phyloP scores from a whole-genome alignment of 2,888 invertebrate genomes.

The Brassicogethes aeneus region DNA sequence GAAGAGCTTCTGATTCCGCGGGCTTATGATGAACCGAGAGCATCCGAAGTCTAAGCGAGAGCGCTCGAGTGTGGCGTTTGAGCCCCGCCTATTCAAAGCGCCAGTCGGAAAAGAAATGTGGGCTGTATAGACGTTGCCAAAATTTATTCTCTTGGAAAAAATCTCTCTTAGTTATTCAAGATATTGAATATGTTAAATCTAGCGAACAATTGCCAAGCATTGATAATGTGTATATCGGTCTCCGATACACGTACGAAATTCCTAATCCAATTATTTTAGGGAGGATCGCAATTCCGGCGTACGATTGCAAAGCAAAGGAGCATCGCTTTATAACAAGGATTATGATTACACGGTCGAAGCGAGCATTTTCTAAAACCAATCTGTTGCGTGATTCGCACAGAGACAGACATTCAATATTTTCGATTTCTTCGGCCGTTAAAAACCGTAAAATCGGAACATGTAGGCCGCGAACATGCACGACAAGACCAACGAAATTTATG shows the following conservation, averaged over 20 bases:
- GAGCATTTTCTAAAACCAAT: slow-evolving; percentile 27
- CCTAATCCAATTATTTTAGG: slow-evolving; percentile 24
- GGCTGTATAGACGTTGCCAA: slow-evolving; percentile 22
- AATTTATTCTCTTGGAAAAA: slow-evolving; percentile 30
- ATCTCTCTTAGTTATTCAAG: slow-evolving; percentile 22
- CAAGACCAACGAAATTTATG: slow-evolving; percentile 15
- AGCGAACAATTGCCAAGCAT: slow-evolving; percentile 31
- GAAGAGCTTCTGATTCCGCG: slow-evolving; percentile 32
- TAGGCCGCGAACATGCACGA: neutral
- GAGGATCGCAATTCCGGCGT: slow-evolving; percentile 13
- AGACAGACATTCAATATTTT: slow-evolving; percentile 13
- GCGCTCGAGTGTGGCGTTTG: slow-evolving; percentile 18
- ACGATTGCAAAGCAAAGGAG: slow-evolving; percentile 17
- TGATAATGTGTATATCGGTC: slow-evolving; percentile 14
- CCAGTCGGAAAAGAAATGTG: slow-evolving; percentile 22
- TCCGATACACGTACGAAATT: slow-evolving; percentile 12
- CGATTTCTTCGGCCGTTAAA: slow-evolving; percentile 8
- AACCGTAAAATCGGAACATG: slow-evolving; percentile 5
- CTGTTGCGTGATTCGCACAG: slow-evolving; percentile 30
- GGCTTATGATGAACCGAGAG: slow-evolving; percentile 46
- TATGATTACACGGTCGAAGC: slow-evolving; percentile 29
- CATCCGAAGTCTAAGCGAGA: slow-evolving; percentile 28
- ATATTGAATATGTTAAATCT: slow-evolving; percentile 35
- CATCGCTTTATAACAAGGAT: slow-evolving; percentile 23
- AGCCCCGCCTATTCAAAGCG: slow-evolving; percentile 16